phyloP scores from a whole-genome alignment of 1,140 invertebrate genomes.

The Marisa cornuarietis region DNA sequence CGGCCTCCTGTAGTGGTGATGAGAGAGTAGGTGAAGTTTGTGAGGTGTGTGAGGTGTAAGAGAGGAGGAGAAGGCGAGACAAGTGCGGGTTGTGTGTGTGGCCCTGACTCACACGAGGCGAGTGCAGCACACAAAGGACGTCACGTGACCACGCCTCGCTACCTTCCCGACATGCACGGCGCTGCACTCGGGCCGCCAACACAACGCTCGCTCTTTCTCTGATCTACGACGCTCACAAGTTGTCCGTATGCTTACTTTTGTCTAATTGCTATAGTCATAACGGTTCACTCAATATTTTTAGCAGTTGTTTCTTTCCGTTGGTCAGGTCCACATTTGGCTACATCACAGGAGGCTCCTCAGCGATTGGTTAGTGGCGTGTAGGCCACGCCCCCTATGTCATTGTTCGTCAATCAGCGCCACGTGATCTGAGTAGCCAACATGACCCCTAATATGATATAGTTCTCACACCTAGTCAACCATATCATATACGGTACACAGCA shows the following conservation, averaged over 20 bases:
- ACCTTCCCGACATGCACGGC: conserved; percentile 57
- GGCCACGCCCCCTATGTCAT: conserved; percentile 19
- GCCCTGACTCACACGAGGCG: conserved; percentile 63
- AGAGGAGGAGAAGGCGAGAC: conserved; percentile 37
- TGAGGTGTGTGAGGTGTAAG: conserved; percentile 26
- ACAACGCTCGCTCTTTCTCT: too few relatives aligned
- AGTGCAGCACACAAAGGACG: conserved; percentile 63
- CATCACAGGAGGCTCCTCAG: conserved; percentile 7
- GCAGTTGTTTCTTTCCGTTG: background rate
- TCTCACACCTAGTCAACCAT: too few relatives aligned
- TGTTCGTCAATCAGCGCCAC: too few relatives aligned
- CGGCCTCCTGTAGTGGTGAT: conserved; percentile 39
- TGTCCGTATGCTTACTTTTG: background rate
- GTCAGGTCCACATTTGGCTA: background rate
- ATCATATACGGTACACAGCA: too few relatives aligned
- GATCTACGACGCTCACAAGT: background rate
- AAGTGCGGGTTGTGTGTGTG: conserved; percentile 41
- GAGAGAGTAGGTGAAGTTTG: conserved; percentile 31
- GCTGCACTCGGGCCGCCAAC: too few relatives aligned
- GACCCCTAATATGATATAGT: too few relatives aligned
- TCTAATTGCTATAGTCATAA: background rate
- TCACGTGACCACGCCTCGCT: conserved; percentile 63
- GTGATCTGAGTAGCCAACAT: too few relatives aligned
- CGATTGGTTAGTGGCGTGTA: conserved; percentile 13
- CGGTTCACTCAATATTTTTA: background rate